These are phyloP conservation scores for Macroglossus sobrinus DNA, from an alignment of 2,113 vertebrate genomes.

Conservation along the genomic window DNA sequence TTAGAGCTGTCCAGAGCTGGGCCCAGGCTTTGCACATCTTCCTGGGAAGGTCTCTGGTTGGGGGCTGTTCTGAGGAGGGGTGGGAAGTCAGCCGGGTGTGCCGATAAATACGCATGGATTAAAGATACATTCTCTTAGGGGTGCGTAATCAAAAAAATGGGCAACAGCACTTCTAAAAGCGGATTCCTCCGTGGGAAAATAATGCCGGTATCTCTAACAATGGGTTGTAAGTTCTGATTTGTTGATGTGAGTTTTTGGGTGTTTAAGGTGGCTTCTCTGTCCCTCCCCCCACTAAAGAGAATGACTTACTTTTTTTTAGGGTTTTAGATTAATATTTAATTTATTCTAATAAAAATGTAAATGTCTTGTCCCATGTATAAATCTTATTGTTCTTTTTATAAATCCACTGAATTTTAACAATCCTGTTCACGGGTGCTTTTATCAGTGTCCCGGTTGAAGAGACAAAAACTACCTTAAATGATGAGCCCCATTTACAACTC, in stretches of 20 bases:
- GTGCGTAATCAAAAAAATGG: not conserved
- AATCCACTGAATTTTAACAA: constrained; percentile 13
- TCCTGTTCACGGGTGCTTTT: constrained; percentile 6
- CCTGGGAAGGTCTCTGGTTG: too few species aligned
- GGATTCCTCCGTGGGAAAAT: not conserved
- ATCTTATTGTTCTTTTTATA: constrained; percentile 37
- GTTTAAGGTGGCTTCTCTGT: not conserved
- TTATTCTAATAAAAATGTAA: constrained; percentile 25
- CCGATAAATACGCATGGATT: too few species aligned
- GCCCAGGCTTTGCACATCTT: not conserved
- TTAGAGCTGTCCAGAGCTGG: not conserved
- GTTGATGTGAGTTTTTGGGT: not conserved
- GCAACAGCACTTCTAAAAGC: not conserved
- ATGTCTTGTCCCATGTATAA: not conserved
- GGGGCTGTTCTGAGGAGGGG: not conserved
- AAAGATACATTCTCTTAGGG: not conserved
- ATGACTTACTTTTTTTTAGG: not conserved
- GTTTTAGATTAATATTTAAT: constrained; percentile 20
- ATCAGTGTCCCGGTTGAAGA: constrained; percentile 5
- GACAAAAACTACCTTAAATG: constrained; percentile 49
- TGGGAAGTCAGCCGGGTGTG: not conserved
- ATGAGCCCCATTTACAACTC: constrained; percentile 47
- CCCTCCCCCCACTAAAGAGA: not conserved
- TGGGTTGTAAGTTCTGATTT: not conserved
- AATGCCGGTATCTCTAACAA: not conserved